phyloP scores from a whole-genome alignment of 1,140 invertebrate species.

The Luehdorfia chinensis region DNA sequence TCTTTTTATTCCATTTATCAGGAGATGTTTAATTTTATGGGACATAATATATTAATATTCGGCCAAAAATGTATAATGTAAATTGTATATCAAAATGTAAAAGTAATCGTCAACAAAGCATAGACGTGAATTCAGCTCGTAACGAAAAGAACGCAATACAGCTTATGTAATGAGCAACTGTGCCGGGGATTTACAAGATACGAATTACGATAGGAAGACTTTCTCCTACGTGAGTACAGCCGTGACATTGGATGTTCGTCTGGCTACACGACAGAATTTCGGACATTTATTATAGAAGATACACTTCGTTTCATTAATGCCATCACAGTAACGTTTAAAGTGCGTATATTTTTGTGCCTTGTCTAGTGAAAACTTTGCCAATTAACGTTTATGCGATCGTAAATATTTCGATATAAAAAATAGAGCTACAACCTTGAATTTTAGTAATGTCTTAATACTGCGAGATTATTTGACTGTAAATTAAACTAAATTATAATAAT shows the following conservation, averaged over 20 bases:
- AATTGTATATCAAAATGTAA: no score
- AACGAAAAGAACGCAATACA: not conserved
- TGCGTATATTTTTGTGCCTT: not conserved
- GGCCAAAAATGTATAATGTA: no score
- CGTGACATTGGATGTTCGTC: slow-evolving; percentile 35
- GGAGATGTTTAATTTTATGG: no score
- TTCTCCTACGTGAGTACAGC: slow-evolving; percentile 29
- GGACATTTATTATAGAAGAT: slow-evolving; percentile 4
- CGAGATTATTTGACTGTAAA: no score
- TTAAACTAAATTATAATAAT: no score
- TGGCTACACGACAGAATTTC: slow-evolving; percentile 25
- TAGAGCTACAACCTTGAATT: not conserved
- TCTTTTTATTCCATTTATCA: not conserved
- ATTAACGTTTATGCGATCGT: slow-evolving; percentile 5
- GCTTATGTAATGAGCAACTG: slow-evolving; percentile 13
- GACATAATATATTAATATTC: no score
- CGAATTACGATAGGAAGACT: slow-evolving; percentile 19
- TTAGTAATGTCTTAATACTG: no score
- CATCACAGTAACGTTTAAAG: not conserved
- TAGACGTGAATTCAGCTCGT: not conserved
- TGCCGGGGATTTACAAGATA: slow-evolving; percentile 10
- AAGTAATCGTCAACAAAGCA: not conserved
- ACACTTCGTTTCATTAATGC: not conserved
- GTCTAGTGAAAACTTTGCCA: not conserved
- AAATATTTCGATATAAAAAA: slow-evolving; percentile 11